Evolutionary conservation across 2,797 vertebrate species (phyloP).

Genomic region (Diplodus puntazzo): DNA sequence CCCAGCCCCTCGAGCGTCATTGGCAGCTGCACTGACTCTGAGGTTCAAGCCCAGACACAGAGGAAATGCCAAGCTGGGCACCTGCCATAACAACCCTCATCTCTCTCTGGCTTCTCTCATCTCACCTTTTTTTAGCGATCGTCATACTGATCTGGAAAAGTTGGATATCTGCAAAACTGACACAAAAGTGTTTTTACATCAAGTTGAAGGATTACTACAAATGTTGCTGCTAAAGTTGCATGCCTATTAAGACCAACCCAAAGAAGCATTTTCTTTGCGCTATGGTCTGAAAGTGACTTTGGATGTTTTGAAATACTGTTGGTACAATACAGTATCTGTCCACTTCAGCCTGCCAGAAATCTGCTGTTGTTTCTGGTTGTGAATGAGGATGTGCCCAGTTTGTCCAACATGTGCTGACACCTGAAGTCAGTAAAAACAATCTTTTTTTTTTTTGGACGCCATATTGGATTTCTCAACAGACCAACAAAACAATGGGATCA

Average conservation of each 20-base stretch:
- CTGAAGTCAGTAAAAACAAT: neutral
- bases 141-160: slow-evolving; percentile 3
- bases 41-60: slow-evolving; percentile 34
- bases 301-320: neutral
- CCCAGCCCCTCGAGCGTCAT: neutral
- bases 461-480: neutral
- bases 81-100: slow-evolving; percentile 36
- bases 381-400: neutral
- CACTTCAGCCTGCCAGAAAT: neutral
- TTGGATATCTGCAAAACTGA: slow-evolving; percentile 5
- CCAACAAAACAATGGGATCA: neutral
- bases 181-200: neutral
- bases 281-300: neutral
- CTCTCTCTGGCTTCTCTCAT: slow-evolving; percentile 11
- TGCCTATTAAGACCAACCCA: too few relatives aligned
- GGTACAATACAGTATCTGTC: slow-evolving; percentile 8
- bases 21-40: slow-evolving; percentile 17
- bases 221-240: neutral
- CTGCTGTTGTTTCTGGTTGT: neutral
- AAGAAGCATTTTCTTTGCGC: neutral
- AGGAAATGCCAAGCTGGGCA: slow-evolving; percentile 22
- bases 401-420: slow-evolving; percentile 1
- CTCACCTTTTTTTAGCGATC: neutral
- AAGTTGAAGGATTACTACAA: neutral
- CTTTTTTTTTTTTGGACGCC: neutral